Percentiles rank a stretch among this genome's conserved stretches.
Evolutionary conservation across 2,888 invertebrate genomes (phyloP).

Genomic region (Agrilus cyanescens): DNA sequence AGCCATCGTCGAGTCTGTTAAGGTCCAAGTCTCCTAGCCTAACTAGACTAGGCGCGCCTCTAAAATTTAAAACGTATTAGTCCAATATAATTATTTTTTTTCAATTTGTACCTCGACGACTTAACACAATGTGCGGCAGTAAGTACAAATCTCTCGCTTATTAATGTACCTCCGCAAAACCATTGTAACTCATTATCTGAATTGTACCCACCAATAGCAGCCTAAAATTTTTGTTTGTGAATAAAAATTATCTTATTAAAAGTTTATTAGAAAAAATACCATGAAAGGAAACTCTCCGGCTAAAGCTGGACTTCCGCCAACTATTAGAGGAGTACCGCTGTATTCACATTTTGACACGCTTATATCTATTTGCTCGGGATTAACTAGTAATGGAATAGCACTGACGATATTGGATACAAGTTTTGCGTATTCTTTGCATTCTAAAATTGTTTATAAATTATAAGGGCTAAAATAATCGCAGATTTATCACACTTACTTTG

Average conservation of each 20-base stretch:
- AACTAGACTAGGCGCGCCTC: slow-evolving; percentile 39
- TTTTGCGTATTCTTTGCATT: slow-evolving; percentile 46
- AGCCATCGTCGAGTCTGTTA: slow-evolving; percentile 37
- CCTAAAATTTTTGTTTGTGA: slow-evolving; percentile 25
- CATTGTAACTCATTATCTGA: slow-evolving; percentile 25
- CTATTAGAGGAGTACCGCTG: slow-evolving; percentile 41
- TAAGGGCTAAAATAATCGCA: slow-evolving; percentile 13
- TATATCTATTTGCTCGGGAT: slow-evolving; percentile 36
- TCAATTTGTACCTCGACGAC: slow-evolving; percentile 21
- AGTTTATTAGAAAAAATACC: slow-evolving; percentile 35
- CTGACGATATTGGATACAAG: slow-evolving; percentile 38
- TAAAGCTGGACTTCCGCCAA: slow-evolving; percentile 43
- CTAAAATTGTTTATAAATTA: slow-evolving; percentile 26
- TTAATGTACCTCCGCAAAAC: slow-evolving; percentile 45
- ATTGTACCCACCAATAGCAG: slow-evolving; percentile 30
- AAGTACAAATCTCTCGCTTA: slow-evolving; percentile 41
- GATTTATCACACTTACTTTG: slow-evolving; percentile 21
- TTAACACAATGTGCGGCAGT: slow-evolving; percentile 48
- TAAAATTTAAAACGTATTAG: slow-evolving; percentile 21
- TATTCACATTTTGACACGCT: slow-evolving; percentile 40
- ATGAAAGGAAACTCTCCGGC: slow-evolving; percentile 51
- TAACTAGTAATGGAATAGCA: slow-evolving; percentile 41
- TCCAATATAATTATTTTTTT: neutral
- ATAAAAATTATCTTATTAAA: neutral
- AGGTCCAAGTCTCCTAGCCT: slow-evolving; percentile 48